Evolutionary conservation across 2,888 invertebrate genomes (phyloP), one percentile per base, ranked within the genome.

Genomic region (Danaus chrysippus): DNA sequence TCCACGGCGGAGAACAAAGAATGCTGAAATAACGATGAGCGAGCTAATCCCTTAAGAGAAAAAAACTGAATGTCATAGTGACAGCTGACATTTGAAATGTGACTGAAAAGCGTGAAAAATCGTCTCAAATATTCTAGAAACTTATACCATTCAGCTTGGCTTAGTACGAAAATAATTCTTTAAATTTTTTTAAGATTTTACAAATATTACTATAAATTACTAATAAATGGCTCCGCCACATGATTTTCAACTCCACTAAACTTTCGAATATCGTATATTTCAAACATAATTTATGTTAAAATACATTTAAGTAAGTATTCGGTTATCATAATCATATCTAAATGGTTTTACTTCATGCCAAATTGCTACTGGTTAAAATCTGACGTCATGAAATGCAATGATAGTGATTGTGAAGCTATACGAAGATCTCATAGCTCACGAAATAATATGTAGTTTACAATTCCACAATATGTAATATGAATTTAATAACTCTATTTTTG

Each of bases 71-170:
- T 54, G 58, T 60, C 62, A 62, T 12, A n/a, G 10, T 64, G 64
- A 62, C 66, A 64, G 66, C 64, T 66, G 66, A 60, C 66, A 60
- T 55, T 64, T 34, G 9, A 46, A 41, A 13, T n/a, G 42, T 53
- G 56, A 17, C 49, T 15, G 58, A 62, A 58, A 54, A 55, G 58
- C 62, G 62, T 63, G 61, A 43, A 63, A 61, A 59, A 49, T 17
- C 17, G 10, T 17, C 49, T 17, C 49, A 49, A 49, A 49, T 17
- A 17, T n/a, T n/a, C 9, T n/a, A 46, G n/a, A 9, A 46, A 46
- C 17, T 10, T 15, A 17, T 49, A 11, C 11, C 1, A 17, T 49
- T 17, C 17, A 17, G 17, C 49, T 49, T 9, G 17, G 17, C 15
- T 10, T 15, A 49, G 15, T 15, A 49, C 17, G 11, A 49, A 10